Percentiles rank a stretch among this genome's conserved stretches.
Conservation (phyloP, 1,140 invertebrate species). For the Orius insidiosus region DNA sequence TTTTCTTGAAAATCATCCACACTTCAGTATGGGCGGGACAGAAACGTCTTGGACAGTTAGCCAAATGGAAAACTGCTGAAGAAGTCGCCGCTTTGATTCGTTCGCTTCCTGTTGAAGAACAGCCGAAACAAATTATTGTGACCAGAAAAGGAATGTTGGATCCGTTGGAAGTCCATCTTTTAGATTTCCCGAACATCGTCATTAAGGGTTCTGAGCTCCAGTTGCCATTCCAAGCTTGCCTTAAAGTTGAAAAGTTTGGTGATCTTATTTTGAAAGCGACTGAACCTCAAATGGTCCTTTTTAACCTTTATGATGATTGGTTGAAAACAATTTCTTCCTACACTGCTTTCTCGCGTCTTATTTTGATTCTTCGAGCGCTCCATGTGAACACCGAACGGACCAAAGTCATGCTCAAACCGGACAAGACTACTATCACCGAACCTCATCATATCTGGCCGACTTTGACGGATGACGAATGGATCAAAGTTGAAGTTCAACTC, state of each 20-base stretch:
- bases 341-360: slow-evolving; percentile 93
- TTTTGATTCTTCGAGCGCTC: slow-evolving; percentile 87
- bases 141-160: slow-evolving; percentile 99
- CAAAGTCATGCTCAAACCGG: slow-evolving; percentile 91
- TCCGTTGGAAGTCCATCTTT: slow-evolving; percentile 93
- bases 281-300: slow-evolving; percentile 98
- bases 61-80: slow-evolving; percentile 99
- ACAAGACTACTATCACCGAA: slow-evolving; percentile 97
- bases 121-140: slow-evolving; percentile 99
- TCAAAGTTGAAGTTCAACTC: slow-evolving; percentile 94
- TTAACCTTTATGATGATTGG: slow-evolving; percentile 99
- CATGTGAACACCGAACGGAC: slow-evolving; percentile 99
- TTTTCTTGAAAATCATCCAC: slow-evolving; percentile 99
- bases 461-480: slow-evolving; percentile 95
- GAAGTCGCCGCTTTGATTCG: slow-evolving; percentile 99
- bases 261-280: slow-evolving; percentile 98
- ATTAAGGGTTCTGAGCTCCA: slow-evolving; percentile 97
- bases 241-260: slow-evolving; percentile 99
- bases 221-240: slow-evolving; percentile 95
- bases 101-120: slow-evolving; percentile 97
- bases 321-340: slow-evolving; percentile 91
- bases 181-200: slow-evolving; percentile 99
- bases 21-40: slow-evolving; percentile 99
- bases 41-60: slow-evolving; percentile 67
- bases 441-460: slow-evolving; percentile 99